Evolutionary conservation across 2,113 vertebrate genomes (phyloP).

Genomic region (Chaetodon auriga): DNA sequence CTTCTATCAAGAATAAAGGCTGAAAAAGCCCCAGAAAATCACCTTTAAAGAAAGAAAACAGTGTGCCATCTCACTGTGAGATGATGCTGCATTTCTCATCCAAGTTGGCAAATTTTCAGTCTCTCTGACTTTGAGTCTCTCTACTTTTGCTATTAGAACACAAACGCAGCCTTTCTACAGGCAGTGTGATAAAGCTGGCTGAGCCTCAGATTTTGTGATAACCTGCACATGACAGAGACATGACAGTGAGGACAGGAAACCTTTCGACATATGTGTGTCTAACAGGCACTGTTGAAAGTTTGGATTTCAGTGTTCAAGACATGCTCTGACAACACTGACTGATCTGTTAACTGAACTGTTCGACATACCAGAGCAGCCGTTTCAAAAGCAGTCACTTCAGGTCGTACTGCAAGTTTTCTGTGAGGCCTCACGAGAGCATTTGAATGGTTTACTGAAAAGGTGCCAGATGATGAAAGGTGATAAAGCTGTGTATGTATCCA

Average conservation of each 20-base stretch:
- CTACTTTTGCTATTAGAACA: neutral
- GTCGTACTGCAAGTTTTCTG: neutral
- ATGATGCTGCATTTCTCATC: neutral
- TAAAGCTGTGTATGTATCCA: neutral
- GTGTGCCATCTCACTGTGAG: neutral
- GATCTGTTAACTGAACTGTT: too few species aligned
- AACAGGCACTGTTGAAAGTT: neutral
- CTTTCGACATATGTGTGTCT: neutral
- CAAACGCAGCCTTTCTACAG: neutral
- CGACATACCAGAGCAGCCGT: neutral
- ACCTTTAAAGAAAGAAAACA: too few species aligned
- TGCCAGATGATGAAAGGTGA: neutral
- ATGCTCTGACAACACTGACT: too few species aligned
- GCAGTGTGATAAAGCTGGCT: neutral
- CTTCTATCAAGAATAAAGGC: too few species aligned
- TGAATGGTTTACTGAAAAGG: neutral
- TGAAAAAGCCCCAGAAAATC: too few species aligned
- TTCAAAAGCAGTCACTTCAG: neutral
- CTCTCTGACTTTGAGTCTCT: neutral
- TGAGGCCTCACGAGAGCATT: neutral
- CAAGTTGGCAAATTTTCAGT: neutral
- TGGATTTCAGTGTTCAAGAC: neutral
- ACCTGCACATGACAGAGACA: neutral
- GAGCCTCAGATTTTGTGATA: slow-evolving; percentile 2
- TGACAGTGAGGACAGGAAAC: neutral